Evolutionary conservation across 1,140 invertebrate genomes (phyloP), one percentile per base, ranked within the genome.

Genomic region (Solenopsis invicta): DNA sequence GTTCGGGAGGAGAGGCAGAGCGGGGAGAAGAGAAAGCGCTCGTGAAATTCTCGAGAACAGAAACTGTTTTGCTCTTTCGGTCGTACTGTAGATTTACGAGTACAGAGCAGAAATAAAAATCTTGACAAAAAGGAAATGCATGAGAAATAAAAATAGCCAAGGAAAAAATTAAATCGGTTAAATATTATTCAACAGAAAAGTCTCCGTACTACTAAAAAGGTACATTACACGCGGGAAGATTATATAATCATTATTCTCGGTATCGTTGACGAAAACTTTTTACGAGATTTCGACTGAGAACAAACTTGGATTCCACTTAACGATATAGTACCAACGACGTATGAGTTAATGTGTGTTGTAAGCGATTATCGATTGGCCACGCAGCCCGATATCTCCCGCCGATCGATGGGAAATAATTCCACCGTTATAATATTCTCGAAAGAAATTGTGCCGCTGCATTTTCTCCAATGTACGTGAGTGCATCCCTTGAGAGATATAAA

Each of bases 291-390:
- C 16, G 61, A 21, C 18, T 59, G 76, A 54, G 37, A 48, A 77
- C 76, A 21, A 87, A n/a, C 41, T 71, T 77, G 89, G 61, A 87
- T 89, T 87, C 66, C 67, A 66, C 34, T 80, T 86, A 89, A 91
- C 85, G 76, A 91, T 91, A 91, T 91, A 91, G 91, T 88, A 62
- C 69, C 87, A 77, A 89, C 82, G 87, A 91, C 88, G 88, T 78
- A 85, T 87, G 82, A 88, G 75, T 92, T 91, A 89, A 92, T 89
- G 81, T 54, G 56, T 56, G 69, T 81, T 74, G 86, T 85, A 87
- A 87, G 76, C 90, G 91, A 94, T 94, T 93, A 94, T 91, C 93
- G 89, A 94, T 94, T 93, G 90, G 93, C 67, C 89, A 93, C 91
- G 91, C 91, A 78, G 75, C 86, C 90, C 80, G 84, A 91, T 89